Conservation (phyloP, 2,888 invertebrate species). For the Polydrusus tereticollis region DNA sequence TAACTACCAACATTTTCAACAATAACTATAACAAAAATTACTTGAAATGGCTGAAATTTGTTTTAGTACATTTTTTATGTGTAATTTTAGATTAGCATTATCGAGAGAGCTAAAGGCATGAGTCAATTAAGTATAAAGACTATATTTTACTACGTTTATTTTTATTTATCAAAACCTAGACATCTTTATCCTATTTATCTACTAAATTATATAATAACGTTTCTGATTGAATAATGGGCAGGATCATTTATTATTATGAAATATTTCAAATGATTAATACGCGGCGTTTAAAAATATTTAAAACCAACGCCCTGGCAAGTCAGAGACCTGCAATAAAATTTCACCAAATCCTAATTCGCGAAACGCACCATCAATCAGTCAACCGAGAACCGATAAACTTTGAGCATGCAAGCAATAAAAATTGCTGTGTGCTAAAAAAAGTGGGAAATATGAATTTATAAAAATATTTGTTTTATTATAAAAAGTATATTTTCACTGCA, state of each 20-base stretch:
- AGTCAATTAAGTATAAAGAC: background rate
- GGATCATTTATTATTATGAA: background rate
- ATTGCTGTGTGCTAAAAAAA: too few species aligned
- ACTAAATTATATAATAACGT: constrained; percentile 3
- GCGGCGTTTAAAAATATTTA: too few species aligned
- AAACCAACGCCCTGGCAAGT: too few species aligned
- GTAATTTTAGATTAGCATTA: constrained; percentile 9
- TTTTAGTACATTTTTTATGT: constrained; percentile 6
- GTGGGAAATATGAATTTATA: too few species aligned
- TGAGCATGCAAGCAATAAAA: too few species aligned
- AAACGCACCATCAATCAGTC: too few species aligned
- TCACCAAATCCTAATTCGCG: too few species aligned
- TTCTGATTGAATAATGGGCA: background rate
- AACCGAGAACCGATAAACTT: too few species aligned
- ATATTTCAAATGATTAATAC: background rate
- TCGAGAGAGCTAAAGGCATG: constrained; percentile 21
- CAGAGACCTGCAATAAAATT: too few species aligned
- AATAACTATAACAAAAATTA: background rate
- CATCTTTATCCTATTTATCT: constrained; percentile 1
- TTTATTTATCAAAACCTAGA: constrained; percentile 16
- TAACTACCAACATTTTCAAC: background rate
- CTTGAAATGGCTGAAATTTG: background rate
- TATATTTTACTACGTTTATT: constrained; percentile 14
- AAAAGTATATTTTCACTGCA: too few species aligned
- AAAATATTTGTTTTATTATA: too few species aligned